These are phyloP conservation scores for Drosophila guanche DNA, from an alignment of 1,140 invertebrate species.

Conservation along the genomic window DNA sequence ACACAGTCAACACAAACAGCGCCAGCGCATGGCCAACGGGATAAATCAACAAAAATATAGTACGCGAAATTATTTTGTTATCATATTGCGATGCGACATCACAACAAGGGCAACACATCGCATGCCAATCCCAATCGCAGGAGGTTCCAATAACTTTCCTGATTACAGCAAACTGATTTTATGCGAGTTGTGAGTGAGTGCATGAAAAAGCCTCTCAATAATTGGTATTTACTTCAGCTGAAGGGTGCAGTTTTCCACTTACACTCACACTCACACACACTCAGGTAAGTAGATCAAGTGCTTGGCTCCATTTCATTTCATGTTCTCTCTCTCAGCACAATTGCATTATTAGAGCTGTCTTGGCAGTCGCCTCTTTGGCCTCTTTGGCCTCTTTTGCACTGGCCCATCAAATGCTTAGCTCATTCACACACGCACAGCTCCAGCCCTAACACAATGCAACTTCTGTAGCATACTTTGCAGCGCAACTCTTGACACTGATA, in stretches of 20 bases:
- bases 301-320: conserved; percentile 49
- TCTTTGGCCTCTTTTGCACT: conserved; percentile 13
- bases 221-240: not conserved
- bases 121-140: no score
- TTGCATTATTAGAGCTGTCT: conserved; percentile 43
- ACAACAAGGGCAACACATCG: conserved; percentile 33
- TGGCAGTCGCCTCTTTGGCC: conserved; percentile 21
- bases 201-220: conserved; percentile 9
- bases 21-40: conserved; percentile 37
- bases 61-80: conserved; percentile 68
- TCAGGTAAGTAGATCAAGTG: conserved; percentile 53
- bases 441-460: conserved; percentile 45
- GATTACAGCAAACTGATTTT: conserved; percentile 36
- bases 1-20: conserved; percentile 34
- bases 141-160: conserved; percentile 17
- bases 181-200: not conserved
- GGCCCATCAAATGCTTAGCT: conserved; percentile 49
- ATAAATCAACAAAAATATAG: conserved; percentile 63
- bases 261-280: conserved; percentile 10
- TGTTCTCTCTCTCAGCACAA: conserved; percentile 11
- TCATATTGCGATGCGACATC: conserved; percentile 44
- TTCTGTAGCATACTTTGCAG: conserved; percentile 69
- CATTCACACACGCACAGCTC: conserved; percentile 23
- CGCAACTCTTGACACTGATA: conserved; percentile 81
- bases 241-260: conserved; percentile 25